Evolutionary conservation across 1,140 invertebrate genomes (phyloP).

Genomic region (Hetaerina americana): DNA sequence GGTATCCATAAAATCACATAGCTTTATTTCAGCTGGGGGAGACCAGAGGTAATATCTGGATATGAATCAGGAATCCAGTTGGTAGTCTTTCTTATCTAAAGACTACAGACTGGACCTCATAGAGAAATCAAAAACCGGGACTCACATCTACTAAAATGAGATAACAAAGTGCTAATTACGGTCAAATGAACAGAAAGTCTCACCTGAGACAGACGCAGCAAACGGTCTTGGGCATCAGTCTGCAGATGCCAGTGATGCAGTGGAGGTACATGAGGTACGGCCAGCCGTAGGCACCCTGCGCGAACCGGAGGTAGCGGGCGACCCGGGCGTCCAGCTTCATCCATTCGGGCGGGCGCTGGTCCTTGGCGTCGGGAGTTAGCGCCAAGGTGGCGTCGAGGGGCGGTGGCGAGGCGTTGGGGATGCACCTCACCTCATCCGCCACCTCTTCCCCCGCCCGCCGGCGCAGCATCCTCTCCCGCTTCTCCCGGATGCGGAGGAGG

Average conservation of each 20-base stretch:
- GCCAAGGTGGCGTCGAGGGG: neutral
- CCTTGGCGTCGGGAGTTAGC: slow-evolving; percentile 27
- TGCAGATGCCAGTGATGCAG: slow-evolving; percentile 57
- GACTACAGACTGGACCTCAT: too few species aligned
- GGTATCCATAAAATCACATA: too few species aligned
- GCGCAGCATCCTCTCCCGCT: slow-evolving; percentile 50
- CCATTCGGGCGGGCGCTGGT: too few species aligned
- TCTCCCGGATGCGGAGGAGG: slow-evolving; percentile 57
- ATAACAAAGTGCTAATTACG: too few species aligned
- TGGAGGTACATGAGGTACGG: slow-evolving; percentile 70
- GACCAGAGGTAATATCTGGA: too few species aligned
- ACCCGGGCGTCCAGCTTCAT: slow-evolving; percentile 60
- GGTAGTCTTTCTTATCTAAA: too few species aligned
- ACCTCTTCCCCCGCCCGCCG: slow-evolving; percentile 51
- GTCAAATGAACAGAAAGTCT: slow-evolving; percentile 11
- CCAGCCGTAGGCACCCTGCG: slow-evolving; percentile 80
- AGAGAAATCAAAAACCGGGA: too few species aligned
- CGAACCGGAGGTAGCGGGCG: slow-evolving; percentile 59
- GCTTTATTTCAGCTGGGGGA: too few species aligned
- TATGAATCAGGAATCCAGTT: too few species aligned
- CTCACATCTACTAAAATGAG: too few species aligned
- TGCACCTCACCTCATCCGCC: slow-evolving; percentile 14
- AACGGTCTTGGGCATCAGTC: slow-evolving; percentile 49
- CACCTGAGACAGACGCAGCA: slow-evolving; percentile 64
- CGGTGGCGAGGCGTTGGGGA: neutral